Evolutionary conservation across 1,140 invertebrate genomes (phyloP).

Genomic region (Pseudomyrmex sp.): DNA sequence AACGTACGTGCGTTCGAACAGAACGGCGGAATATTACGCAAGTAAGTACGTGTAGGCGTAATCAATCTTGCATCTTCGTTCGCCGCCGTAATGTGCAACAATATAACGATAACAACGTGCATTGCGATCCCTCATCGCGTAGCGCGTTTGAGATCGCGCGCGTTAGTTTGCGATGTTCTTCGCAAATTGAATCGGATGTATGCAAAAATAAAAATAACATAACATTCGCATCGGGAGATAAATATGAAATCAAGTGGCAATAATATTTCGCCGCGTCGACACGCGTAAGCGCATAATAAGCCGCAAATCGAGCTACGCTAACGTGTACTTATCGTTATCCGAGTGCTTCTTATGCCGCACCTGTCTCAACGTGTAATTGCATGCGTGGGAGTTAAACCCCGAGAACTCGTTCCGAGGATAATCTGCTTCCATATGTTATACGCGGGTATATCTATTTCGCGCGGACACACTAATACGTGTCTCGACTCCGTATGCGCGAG

Average conservation of each 20-base stretch:
- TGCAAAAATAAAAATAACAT: too few relatives aligned
- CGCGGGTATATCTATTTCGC: constrained; percentile 55
- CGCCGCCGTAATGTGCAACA: not conserved
- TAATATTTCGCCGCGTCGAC: constrained; percentile 33
- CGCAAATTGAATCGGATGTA: not conserved
- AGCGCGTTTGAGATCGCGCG: not conserved
- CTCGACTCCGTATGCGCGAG: constrained; percentile 2
- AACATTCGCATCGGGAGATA: not conserved
- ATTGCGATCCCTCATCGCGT: not conserved
- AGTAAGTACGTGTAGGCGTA: not conserved
- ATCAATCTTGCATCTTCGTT: not conserved
- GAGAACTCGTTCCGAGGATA: constrained; percentile 78
- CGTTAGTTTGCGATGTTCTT: too few relatives aligned
- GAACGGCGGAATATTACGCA: constrained; percentile 25
- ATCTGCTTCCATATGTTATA: constrained; percentile 78
- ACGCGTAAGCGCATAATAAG: constrained; percentile 37
- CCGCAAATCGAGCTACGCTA: constrained; percentile 31
- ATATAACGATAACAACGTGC: constrained; percentile 20
- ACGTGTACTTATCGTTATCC: constrained; percentile 65
- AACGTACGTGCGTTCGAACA: not conserved
- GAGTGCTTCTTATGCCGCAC: constrained; percentile 63
- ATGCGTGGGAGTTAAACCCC: constrained; percentile 79
- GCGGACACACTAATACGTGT: constrained; percentile 26
- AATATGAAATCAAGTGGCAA: not conserved
- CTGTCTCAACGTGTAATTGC: constrained; percentile 72